Percentiles rank a stretch among this genome's conserved stretches.
Conservation (phyloP, 1,140 invertebrate species). For the Chironomus striatipennis region DNA sequence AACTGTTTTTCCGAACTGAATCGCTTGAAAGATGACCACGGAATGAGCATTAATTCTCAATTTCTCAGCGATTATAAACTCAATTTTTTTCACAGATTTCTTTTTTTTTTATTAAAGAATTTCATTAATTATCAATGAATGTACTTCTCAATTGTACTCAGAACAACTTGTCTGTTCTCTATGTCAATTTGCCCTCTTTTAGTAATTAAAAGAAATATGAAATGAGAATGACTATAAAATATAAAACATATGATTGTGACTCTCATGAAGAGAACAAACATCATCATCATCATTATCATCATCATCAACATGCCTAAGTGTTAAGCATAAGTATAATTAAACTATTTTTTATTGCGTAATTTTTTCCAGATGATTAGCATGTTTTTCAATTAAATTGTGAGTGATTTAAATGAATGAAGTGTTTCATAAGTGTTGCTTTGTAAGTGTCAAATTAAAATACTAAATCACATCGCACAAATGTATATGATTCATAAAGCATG, state of each 20-base stretch:
- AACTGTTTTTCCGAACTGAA: not conserved
- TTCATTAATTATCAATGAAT: no score
- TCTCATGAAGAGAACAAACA: not conserved
- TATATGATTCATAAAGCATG: constrained; percentile 6
- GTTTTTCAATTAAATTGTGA: not conserved
- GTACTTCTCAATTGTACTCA: no score
- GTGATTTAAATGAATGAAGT: constrained; percentile 14
- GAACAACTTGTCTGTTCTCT: not conserved
- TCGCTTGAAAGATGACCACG: constrained; percentile 4
- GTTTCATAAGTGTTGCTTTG: constrained; percentile 1
- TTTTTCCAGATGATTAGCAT: constrained; percentile 8
- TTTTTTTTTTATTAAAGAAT: no score
- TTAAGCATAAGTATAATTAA: constrained; percentile 3
- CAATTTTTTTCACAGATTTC: not conserved
- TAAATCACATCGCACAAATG: no score
- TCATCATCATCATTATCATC: constrained; percentile 2
- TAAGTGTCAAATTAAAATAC: constrained; percentile 14
- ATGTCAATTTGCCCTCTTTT: constrained; percentile 10
- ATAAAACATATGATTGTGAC: not conserved
- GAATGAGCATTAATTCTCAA: constrained; percentile 19
- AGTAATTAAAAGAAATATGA: not conserved
- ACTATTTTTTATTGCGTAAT: constrained; percentile 14
- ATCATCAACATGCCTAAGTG: constrained; percentile 5
- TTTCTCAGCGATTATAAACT: constrained; percentile 10
- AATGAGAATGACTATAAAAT: constrained; percentile 1